Conservation (phyloP, 2,888 invertebrate species). For the Lycaena phlaeas region DNA sequence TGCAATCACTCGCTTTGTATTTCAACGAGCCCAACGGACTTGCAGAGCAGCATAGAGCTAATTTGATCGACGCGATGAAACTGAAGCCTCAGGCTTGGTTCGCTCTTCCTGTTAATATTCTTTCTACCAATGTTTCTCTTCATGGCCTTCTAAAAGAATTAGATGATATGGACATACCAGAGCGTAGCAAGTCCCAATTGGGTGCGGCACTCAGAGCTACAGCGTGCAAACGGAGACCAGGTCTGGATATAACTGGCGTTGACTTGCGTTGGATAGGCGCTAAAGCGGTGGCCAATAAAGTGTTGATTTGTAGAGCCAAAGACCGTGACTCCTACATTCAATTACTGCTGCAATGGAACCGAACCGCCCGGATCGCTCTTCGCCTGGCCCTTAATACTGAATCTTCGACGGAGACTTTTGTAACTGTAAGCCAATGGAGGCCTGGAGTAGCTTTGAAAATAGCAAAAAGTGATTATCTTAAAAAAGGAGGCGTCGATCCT, state of each 20-base stretch:
- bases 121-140: conserved; percentile 14
- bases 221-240: conserved; percentile 31
- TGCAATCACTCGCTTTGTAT: conserved; percentile 33
- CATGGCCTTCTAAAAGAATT: conserved; percentile 18
- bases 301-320: conserved; percentile 26
- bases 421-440: conserved; percentile 23
- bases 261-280: conserved; percentile 34
- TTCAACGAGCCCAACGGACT: conserved; percentile 37
- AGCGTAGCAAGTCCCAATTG: conserved; percentile 17
- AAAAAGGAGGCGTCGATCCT: conserved; percentile 20
- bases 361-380: conserved; percentile 31
- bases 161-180: conserved; percentile 12
- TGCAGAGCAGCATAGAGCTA: conserved; percentile 22
- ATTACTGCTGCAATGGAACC: conserved; percentile 28
- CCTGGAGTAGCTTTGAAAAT: conserved; percentile 31
- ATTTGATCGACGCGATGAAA: conserved; percentile 15
- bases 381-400: conserved; percentile 27
- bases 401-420: conserved; percentile 23
- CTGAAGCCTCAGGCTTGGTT: conserved; percentile 14
- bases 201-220: conserved; percentile 32
- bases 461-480: conserved; percentile 26
- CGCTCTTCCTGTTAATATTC: conserved; percentile 20
- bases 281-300: conserved; percentile 35
- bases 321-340: conserved; percentile 24
- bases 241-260: conserved; percentile 26